Evolutionary conservation across 2,113 vertebrate species (phyloP), one percentile per base, ranked within the genome.

Genomic region (Anolis sagrei): DNA sequence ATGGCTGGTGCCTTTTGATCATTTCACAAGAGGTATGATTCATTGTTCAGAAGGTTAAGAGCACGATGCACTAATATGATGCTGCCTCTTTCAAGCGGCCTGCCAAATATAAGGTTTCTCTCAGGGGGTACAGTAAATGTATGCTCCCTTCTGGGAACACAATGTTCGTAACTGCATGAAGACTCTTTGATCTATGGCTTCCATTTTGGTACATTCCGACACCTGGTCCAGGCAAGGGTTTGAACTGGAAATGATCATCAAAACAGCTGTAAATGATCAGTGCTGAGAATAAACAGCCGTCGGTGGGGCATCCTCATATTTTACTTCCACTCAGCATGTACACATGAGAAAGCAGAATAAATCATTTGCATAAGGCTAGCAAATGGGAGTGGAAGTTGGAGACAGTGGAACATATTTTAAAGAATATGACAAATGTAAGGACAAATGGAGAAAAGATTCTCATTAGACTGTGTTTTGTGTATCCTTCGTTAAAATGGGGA

Each of bases 261-360:
- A 84, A 70, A 34, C 85, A 85, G 88, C 25, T 49, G 77, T 39
- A 0, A 48, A 8, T 64, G 2, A 2, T 89, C 32, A 62, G 49
- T 66, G 7, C 27, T 91, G 85, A 91, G 79, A 76, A 84, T 75
- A 91, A 79, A 78, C 87, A 25, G 0, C 92, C 87, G 88, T 29
- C 86, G 84, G 85, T 86, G 32, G 44, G 23, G 34, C 0, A 90
- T 62, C 77, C 87, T 32, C 87, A 85, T 82, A 44, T 90, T 93
- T 93, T 80, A 88, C 66, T 91, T 92, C 51, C 18, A 68, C 7
- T 86, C 61, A 87, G 74, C 19, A 21, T 82, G 25, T 51, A 84
- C 90, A 90, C 77, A 87, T 76, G 75, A 91, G 79, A 90, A 88
- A 44, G 84, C 79, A 62, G 64, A 62, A 88, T 62, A 88, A 86